These are phyloP conservation scores for Dioctria linearis DNA, from an alignment of 2,888 invertebrate genomes.

Conservation along the genomic window DNA sequence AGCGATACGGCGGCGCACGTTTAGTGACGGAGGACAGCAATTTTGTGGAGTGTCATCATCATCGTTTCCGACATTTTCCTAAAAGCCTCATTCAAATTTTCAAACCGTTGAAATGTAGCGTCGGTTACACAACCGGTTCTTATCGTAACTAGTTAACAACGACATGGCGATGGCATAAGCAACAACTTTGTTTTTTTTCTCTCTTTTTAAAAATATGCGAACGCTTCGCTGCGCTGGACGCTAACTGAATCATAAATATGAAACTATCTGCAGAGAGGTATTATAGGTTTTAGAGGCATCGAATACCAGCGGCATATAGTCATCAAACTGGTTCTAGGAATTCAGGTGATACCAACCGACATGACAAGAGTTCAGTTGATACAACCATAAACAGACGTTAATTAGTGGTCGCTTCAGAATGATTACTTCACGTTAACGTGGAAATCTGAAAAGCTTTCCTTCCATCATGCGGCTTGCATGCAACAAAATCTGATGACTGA, in stretches of 20 bases:
- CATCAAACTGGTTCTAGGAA: constrained; percentile 46
- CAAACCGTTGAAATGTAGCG: constrained; percentile 41
- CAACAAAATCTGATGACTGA: background rate
- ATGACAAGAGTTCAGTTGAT: constrained; percentile 30
- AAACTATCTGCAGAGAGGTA: constrained; percentile 4
- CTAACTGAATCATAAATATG: constrained; percentile 44
- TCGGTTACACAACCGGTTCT: constrained; percentile 47
- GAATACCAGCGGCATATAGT: constrained; percentile 41
- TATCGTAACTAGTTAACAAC: constrained; percentile 4
- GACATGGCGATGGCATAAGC: background rate
- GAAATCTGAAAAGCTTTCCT: background rate
- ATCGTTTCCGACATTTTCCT: background rate
- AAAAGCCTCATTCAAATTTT: constrained; percentile 27
- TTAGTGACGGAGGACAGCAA: background rate
- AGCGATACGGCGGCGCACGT: background rate
- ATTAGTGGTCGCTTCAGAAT: constrained; percentile 23
- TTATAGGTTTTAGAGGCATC: no score
- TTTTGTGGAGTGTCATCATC: constrained; percentile 40
- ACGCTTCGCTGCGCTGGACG: background rate
- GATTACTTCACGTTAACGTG: constrained; percentile 11
- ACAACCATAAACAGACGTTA: constrained; percentile 29
- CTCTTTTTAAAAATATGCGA: background rate
- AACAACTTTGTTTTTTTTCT: background rate
- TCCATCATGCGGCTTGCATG: background rate
- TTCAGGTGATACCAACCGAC: constrained; percentile 32